These are phyloP conservation scores for Centropus unirufus DNA, from an alignment of 2,113 vertebrate species.

Conservation along the genomic window DNA sequence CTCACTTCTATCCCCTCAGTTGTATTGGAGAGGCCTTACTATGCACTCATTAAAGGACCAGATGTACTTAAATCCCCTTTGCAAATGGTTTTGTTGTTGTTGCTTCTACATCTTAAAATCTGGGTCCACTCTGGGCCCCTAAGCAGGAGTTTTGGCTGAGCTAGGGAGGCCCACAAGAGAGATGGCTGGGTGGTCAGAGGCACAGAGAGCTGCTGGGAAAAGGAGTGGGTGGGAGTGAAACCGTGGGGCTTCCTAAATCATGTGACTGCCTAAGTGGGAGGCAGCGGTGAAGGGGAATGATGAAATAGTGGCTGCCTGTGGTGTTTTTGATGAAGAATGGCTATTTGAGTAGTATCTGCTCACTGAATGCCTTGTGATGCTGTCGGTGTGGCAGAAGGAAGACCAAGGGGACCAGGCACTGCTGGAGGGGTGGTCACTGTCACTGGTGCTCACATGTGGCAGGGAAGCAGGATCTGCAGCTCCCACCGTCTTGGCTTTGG, in stretches of 20 bases:
- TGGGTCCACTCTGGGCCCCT: neutral
- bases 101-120: neutral
- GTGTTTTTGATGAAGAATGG: neutral
- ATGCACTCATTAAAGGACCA: neutral
- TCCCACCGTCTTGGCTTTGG: neutral
- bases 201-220: neutral
- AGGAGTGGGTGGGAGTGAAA: neutral
- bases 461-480: neutral
- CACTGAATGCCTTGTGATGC: neutral
- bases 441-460: neutral
- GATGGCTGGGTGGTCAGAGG: neutral
- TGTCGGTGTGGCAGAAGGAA: neutral
- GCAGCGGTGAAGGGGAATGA: neutral
- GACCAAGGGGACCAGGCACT: neutral
- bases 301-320: neutral
- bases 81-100: neutral
- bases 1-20: neutral
- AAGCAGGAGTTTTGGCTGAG: neutral
- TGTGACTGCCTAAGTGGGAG: neutral
- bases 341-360: neutral
- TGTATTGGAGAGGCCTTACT: fast-evolving
- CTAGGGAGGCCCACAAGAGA: neutral
- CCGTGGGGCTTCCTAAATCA: fast-evolving
- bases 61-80: conserved; percentile 1
- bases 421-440: neutral